Evolutionary conservation across 2,113 vertebrate genomes (phyloP).

Genomic region (Tachysurus vachellii): DNA sequence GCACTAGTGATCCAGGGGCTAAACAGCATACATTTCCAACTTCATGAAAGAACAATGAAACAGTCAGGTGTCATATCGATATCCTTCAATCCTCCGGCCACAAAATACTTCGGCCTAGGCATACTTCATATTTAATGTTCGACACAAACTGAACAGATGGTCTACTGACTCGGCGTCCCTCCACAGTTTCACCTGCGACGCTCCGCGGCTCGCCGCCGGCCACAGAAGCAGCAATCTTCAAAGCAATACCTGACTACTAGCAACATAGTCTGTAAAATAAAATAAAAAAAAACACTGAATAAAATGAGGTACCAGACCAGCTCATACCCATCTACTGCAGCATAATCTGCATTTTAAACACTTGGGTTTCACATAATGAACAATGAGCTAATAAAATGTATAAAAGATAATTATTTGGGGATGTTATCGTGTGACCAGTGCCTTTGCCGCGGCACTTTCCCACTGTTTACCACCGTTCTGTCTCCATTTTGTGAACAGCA

Average conservation of each 20-base stretch:
- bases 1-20: constrained; percentile 52
- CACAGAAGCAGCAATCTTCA: constrained; percentile 46
- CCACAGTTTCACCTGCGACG: constrained; percentile 59
- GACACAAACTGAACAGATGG: constrained; percentile 59
- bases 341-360: constrained; percentile 61
- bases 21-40: constrained; percentile 46
- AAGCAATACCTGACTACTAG: constrained; percentile 57
- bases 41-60: constrained; percentile 54
- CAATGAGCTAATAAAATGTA: constrained; percentile 56
- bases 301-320: constrained; percentile 69
- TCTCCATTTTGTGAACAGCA: constrained; percentile 51
- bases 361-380: constrained; percentile 55
- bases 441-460: constrained; percentile 47
- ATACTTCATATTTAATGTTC: constrained; percentile 66
- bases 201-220: constrained; percentile 51
- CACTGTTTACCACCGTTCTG: constrained; percentile 28
- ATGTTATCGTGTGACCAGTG: constrained; percentile 56
- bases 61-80: constrained; percentile 46
- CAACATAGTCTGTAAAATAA: constrained; percentile 55
- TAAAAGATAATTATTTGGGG: constrained; percentile 65
- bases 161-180: constrained; percentile 73
- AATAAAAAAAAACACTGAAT: constrained; percentile 70
- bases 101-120: constrained; percentile 53
- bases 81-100: constrained; percentile 64
- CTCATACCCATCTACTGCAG: constrained; percentile 68